These are phyloP conservation scores for Brenthis ino DNA, from an alignment of 2,888 invertebrate species.

Conservation along the genomic window DNA sequence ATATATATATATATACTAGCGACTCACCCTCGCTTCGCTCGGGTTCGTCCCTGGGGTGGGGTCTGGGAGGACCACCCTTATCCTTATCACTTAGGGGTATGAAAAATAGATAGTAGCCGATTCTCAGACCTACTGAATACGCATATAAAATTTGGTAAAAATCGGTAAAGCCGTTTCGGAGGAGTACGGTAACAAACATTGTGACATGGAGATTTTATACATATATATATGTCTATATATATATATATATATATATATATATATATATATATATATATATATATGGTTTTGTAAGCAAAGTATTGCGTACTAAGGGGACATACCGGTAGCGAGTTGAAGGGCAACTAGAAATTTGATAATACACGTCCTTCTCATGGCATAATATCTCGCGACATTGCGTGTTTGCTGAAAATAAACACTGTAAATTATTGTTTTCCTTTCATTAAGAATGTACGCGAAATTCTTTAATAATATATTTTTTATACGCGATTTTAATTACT, in stretches of 20 bases:
- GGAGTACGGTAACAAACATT: too few relatives aligned
- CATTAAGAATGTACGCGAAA: not conserved
- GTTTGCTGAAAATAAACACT: conserved; percentile 1
- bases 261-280: not conserved
- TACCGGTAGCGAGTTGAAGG: conserved; percentile 12
- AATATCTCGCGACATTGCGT: conserved; percentile 13
- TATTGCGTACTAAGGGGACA: not conserved
- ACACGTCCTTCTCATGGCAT: conserved; percentile 7
- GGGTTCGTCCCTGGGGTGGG: too few relatives aligned
- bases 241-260: conserved; percentile 1
- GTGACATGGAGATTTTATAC: not conserved
- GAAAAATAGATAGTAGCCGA: too few relatives aligned
- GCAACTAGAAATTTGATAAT: conserved; percentile 17
- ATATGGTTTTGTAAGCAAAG: not conserved
- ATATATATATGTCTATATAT: not conserved
- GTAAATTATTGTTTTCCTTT: conserved; percentile 5
- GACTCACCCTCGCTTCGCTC: too few relatives aligned
- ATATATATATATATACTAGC: not conserved
- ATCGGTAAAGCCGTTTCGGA: too few relatives aligned
- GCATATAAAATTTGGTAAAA: too few relatives aligned
- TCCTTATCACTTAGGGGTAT: too few relatives aligned
- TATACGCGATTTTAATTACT: not conserved
- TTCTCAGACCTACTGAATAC: too few relatives aligned
- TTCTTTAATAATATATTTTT: not conserved
- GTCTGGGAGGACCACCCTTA: too few relatives aligned